phyloP scores from a whole-genome alignment of 1,140 invertebrate genomes.

The Dendroctonus ponderosae region DNA sequence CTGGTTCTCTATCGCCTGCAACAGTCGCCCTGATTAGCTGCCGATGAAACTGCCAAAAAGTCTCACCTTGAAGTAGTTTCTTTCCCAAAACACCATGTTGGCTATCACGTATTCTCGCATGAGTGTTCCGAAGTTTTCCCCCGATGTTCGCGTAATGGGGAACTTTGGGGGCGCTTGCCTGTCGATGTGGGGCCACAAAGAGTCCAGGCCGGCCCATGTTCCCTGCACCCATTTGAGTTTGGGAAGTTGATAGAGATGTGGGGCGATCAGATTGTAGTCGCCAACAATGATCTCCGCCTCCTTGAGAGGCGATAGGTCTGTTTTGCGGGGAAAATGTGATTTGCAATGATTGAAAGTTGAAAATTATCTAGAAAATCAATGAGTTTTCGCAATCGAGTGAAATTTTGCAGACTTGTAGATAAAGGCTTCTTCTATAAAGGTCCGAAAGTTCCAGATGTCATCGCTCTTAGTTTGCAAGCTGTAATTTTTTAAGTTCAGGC shows the following conservation, averaged over 20 bases:
- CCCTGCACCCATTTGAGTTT: constrained; percentile 54
- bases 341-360: no score
- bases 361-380: no score
- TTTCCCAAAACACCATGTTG: constrained; percentile 57
- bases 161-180: constrained; percentile 35
- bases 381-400: no score
- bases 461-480: no score
- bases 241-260: constrained; percentile 48
- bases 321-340: no score
- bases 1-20: constrained; percentile 51
- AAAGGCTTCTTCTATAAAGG: no score
- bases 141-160: constrained; percentile 52
- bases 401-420: no score
- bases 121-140: constrained; percentile 53
- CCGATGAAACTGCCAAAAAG: not conserved
- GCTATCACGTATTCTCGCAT: constrained; percentile 60
- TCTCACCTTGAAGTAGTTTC: constrained; percentile 45
- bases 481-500: no score
- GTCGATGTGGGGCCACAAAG: constrained; percentile 40
- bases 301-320: constrained; percentile 2
- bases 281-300: constrained; percentile 49
- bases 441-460: no score
- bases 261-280: constrained; percentile 51
- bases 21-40: not conserved
- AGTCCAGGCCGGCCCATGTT: constrained; percentile 56